These are phyloP conservation scores for Drosophila testacea DNA, from an alignment of 2,888 invertebrate genomes.

Conservation along the genomic window DNA sequence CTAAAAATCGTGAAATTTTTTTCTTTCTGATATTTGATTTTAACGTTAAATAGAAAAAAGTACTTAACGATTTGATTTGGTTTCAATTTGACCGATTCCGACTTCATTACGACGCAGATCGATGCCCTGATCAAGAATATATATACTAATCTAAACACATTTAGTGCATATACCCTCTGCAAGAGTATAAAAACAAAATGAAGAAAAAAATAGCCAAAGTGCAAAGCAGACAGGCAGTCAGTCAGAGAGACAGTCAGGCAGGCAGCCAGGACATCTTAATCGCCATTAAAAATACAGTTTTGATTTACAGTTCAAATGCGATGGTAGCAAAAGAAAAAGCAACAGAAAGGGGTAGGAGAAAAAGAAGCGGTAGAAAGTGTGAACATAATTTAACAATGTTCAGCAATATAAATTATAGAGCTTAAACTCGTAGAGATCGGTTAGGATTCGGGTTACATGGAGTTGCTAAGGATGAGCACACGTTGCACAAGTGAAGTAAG, in stretches of 20 bases:
- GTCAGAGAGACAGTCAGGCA: constrained; percentile 13
- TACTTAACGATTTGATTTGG: too few relatives aligned
- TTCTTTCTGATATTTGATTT: too few relatives aligned
- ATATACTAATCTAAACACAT: too few relatives aligned
- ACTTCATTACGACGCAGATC: too few relatives aligned
- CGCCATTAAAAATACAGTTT: constrained; percentile 65
- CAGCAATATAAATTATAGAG: constrained; percentile 51
- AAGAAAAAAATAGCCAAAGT: neutral
- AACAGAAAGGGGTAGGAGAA: neutral
- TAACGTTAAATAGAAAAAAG: too few relatives aligned
- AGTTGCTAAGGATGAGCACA: too few relatives aligned
- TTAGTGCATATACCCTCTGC: neutral
- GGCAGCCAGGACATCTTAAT: constrained; percentile 66
- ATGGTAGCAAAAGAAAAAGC: neutral
- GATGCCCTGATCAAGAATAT: too few relatives aligned
- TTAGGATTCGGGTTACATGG: constrained; percentile 5
- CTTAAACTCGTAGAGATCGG: constrained; percentile 26
- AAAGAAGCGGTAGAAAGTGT: constrained; percentile 42
- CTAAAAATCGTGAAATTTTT: too few relatives aligned
- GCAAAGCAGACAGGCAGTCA: neutral
- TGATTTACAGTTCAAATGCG: constrained; percentile 62
- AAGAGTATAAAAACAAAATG: neutral
- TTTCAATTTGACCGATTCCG: too few relatives aligned
- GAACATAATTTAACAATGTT: constrained; percentile 64
- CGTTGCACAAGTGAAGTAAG: too few relatives aligned